Evolutionary conservation across 2,113 vertebrate genomes (phyloP).

Genomic region (Odontesthes bonariensis): DNA sequence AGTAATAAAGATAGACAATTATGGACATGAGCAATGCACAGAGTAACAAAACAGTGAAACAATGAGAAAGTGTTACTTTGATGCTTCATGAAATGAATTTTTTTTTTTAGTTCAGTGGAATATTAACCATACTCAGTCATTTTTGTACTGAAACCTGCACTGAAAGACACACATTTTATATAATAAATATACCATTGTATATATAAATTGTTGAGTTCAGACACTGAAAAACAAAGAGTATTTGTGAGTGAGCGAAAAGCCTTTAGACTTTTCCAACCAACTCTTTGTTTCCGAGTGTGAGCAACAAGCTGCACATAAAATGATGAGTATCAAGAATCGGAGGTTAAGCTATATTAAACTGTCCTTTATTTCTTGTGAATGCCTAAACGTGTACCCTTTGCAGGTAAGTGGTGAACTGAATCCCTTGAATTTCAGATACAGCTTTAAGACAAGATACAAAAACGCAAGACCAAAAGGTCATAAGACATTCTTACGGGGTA

Average conservation of each 20-base stretch:
- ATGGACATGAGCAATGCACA: constrained; percentile 22
- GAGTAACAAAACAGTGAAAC: constrained; percentile 15
- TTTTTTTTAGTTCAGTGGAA: background rate
- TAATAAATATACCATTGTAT: background rate
- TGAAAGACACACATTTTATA: constrained; percentile 33
- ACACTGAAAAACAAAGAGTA: constrained; percentile 15
- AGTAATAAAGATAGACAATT: constrained; percentile 29
- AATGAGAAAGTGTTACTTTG: background rate
- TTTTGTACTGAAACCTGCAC: constrained; percentile 17
- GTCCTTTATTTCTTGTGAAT: background rate
- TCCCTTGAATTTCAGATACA: background rate
- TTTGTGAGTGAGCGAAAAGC: constrained; percentile 22
- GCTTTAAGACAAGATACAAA: background rate
- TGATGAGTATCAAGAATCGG: background rate
- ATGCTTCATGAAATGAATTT: background rate
- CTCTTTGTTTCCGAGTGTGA: constrained; percentile 19
- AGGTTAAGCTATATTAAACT: background rate
- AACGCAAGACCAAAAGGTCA: too few relatives aligned
- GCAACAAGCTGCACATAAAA: constrained; percentile 13
- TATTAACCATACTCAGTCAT: constrained; percentile 7
- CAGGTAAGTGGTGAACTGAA: background rate
- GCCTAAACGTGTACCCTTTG: background rate
- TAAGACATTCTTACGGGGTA: background rate
- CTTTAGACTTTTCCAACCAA: constrained; percentile 20
- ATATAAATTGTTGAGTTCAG: constrained; percentile 23